Evolutionary conservation across 2,888 invertebrate genomes (phyloP).

Genomic region (Lepidocyrtinus sp.): DNA sequence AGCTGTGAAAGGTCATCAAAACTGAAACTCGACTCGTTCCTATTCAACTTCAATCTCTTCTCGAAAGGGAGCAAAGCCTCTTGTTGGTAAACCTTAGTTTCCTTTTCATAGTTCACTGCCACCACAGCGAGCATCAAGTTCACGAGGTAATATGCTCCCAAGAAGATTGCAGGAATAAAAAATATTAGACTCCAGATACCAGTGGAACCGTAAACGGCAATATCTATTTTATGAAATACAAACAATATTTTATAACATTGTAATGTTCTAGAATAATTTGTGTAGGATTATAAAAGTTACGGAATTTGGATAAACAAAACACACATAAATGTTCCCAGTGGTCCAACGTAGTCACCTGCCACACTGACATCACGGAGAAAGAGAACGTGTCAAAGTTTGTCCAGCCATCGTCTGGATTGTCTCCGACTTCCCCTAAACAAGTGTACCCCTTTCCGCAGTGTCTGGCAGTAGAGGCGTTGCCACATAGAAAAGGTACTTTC

Average conservation of each 20-base stretch:
- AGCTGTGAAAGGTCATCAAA: constrained; percentile 77
- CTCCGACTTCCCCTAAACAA: constrained; percentile 88
- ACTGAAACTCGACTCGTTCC: constrained; percentile 93
- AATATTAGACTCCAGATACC: constrained; percentile 74
- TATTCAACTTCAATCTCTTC: constrained; percentile 86
- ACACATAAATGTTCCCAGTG: constrained; percentile 99
- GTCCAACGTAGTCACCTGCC: constrained; percentile 95
- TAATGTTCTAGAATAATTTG: no score
- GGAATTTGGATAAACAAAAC: no score
- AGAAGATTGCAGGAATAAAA: constrained; percentile 97
- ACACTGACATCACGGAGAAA: constrained; percentile 97
- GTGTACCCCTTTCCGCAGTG: constrained; percentile 83
- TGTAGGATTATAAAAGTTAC: no score
- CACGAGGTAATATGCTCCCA: constrained; percentile 97
- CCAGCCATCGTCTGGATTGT: constrained; percentile 96
- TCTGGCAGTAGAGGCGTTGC: constrained; percentile 83
- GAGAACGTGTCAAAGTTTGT: constrained; percentile 98
- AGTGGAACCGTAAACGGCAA: constrained; percentile 79
- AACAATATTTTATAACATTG: no score
- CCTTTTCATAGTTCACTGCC: constrained; percentile 96
- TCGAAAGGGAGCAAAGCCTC: constrained; percentile 25
- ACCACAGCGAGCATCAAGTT: constrained; percentile 96
- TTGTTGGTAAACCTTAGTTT: constrained; percentile 92
- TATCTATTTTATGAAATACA: no score
- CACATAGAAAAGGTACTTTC: constrained; percentile 87